Evolutionary conservation across 2,888 invertebrate species (phyloP), one percentile per base, ranked within the genome.

Genomic region (Cryptus viduatorius): DNA sequence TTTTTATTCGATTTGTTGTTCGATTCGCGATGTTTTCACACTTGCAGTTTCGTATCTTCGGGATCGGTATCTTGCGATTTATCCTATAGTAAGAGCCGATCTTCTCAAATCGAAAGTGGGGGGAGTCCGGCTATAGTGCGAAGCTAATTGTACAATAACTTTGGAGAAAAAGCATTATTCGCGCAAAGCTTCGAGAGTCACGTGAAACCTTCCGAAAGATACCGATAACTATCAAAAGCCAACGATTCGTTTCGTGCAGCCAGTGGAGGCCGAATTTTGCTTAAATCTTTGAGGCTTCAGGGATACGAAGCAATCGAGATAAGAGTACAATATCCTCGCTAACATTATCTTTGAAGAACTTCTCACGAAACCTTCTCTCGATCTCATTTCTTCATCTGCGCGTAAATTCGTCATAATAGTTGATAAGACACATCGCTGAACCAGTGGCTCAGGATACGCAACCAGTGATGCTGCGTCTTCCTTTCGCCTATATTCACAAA

Each of bases 401-500:
- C 48, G 37, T 37, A 8, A 1, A 8, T 48, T n/a, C n/a, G 14
- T 48, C 48, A n/a, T 48, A 48, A 48, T 48, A 48, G 48, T 48
- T 48, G n/a, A 48, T 48, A 48, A 48, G 48, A 12, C n/a, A 48
- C 48, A 46, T 46, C 46, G 24, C 5, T 7, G 12, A 48, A 48
- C 14, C 48, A 48, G 48, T 48, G 12, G 48, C 12, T 12, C 48
- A 12, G n/a, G 50, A n/a, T 48, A 48, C 48, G 48, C 7, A 50
- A 16, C 12, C 19, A 12, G 31, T 42, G 3, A 12, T 71, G 19
- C 50, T 67, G 4, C 59, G 24, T 71, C 61, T 42, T 79, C 71
- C 37, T 78, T 4, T 48, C 48, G 48, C 48, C 48, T 14, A 37
- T 8, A 37, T n/a, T 31, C 48, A 78, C 64, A 42, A 71, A 69